phyloP scores from a whole-genome alignment of 2,797 vertebrate species.

The Chelon labrosus region DNA sequence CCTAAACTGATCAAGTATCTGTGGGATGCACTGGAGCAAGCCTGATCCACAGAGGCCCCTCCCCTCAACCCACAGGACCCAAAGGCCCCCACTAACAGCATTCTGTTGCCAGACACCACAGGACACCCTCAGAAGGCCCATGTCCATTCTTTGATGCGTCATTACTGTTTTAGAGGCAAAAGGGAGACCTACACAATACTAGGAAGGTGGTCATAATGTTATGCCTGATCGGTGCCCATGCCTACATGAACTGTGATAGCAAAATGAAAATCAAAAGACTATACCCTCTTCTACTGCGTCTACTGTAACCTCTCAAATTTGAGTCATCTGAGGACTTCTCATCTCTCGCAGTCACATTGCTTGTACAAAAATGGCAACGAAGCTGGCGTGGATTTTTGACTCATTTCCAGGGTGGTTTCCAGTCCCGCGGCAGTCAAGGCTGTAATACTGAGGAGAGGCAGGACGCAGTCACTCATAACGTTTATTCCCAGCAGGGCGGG shows the following conservation, averaged over 20 bases:
- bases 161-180: too few species aligned
- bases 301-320: neutral
- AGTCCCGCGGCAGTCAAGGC: slow-evolving; percentile 55
- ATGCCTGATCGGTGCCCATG: too few species aligned
- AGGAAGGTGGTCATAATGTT: too few species aligned
- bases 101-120: too few species aligned
- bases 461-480: slow-evolving; percentile 45
- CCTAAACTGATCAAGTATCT: neutral
- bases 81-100: too few species aligned
- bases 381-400: slow-evolving; percentile 55
- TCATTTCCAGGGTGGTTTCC: slow-evolving; percentile 67
- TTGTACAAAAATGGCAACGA: slow-evolving; percentile 67
- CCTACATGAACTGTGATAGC: neutral
- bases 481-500: slow-evolving; percentile 69
- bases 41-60: too few species aligned
- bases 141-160: too few species aligned
- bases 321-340: slow-evolving; percentile 30
- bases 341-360: slow-evolving; percentile 26
- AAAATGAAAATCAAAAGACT: too few species aligned
- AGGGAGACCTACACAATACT: too few species aligned
- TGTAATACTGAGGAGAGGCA: slow-evolving; percentile 45
- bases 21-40: too few species aligned
- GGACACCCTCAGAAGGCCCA: too few species aligned
- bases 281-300: neutral
- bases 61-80: too few species aligned